These are phyloP conservation scores for Caranx melampygus DNA, from an alignment of 2,113 vertebrate species.

Conservation along the genomic window DNA sequence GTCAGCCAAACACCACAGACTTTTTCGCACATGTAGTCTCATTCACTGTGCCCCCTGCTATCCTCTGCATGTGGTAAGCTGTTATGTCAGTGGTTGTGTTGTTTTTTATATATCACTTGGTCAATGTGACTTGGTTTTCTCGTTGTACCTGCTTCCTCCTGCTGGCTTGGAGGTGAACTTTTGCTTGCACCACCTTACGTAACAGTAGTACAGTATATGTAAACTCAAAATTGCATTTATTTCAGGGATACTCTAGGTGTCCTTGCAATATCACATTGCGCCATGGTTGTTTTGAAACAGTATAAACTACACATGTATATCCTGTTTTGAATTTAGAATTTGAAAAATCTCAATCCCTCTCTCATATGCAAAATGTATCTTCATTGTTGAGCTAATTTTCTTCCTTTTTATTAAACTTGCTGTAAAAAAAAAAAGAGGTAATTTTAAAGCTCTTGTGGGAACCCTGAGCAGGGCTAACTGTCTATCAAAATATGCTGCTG, in stretches of 20 bases:
- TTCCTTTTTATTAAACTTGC: background rate
- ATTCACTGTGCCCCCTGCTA: background rate
- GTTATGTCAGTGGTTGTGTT: background rate
- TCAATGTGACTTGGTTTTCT: too few relatives aligned
- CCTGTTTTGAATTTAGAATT: background rate
- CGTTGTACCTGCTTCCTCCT: background rate
- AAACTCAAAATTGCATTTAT: too few relatives aligned
- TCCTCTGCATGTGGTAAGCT: background rate
- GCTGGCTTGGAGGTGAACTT: background rate
- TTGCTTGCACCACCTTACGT: too few relatives aligned
- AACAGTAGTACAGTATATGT: too few relatives aligned
- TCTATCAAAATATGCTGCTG: background rate
- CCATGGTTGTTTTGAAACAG: background rate
- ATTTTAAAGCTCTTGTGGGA: background rate
- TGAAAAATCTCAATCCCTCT: background rate
- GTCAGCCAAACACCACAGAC: background rate
- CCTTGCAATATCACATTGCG: background rate
- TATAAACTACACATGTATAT: background rate
- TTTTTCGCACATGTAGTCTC: background rate
- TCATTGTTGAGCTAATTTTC: background rate
- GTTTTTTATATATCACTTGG: background rate
- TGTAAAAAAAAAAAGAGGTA: too few relatives aligned
- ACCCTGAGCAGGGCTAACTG: background rate
- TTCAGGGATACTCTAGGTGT: background rate
- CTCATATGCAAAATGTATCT: background rate